Evolutionary conservation across 2,888 invertebrate genomes (phyloP).

Genomic region (Drosophila subsilvestris): DNA sequence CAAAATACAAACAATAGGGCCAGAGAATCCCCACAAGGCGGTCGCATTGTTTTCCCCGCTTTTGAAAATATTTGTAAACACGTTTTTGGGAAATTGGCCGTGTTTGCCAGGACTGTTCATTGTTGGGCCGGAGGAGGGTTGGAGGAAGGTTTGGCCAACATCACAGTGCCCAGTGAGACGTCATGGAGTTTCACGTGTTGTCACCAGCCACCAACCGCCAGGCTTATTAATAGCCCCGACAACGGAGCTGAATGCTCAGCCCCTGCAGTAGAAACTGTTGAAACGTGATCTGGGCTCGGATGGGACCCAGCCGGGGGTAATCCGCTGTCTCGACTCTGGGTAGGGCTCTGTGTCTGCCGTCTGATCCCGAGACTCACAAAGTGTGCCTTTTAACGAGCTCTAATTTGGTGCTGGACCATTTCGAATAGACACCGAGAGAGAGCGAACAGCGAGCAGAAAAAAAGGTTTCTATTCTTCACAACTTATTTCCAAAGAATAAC

Average conservation of each 20-base stretch:
- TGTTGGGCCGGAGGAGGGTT: constrained; percentile 55
- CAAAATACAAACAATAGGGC: constrained; percentile 42
- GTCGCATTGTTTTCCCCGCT: constrained; percentile 42
- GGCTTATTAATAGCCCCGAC: constrained; percentile 74
- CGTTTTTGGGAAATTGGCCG: constrained; percentile 64
- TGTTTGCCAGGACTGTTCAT: constrained; percentile 64
- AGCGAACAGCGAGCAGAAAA: constrained; percentile 21
- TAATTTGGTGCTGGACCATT: constrained; percentile 72
- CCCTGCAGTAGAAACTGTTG: constrained; percentile 67
- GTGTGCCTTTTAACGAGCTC: constrained; percentile 79
- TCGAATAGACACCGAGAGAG: constrained; percentile 41
- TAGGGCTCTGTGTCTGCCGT: constrained; percentile 20
- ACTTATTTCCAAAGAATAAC: constrained; percentile 59
- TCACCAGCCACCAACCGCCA: constrained; percentile 80
- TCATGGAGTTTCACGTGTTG: constrained; percentile 81
- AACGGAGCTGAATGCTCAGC: constrained; percentile 21
- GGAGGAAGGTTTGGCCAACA: constrained; percentile 57
- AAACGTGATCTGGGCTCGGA: constrained; percentile 63
- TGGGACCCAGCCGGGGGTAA: constrained; percentile 39
- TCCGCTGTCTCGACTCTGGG: constrained; percentile 42
- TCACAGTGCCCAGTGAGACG: constrained; percentile 72
- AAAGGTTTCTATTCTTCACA: constrained; percentile 54
- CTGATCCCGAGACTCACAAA: constrained; percentile 48
- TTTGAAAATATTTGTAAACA: constrained; percentile 82
- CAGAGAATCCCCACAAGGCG: constrained; percentile 31